These are phyloP conservation scores for Holocentrus rufus DNA, from an alignment of 2,797 vertebrate species.

Conservation along the genomic window DNA sequence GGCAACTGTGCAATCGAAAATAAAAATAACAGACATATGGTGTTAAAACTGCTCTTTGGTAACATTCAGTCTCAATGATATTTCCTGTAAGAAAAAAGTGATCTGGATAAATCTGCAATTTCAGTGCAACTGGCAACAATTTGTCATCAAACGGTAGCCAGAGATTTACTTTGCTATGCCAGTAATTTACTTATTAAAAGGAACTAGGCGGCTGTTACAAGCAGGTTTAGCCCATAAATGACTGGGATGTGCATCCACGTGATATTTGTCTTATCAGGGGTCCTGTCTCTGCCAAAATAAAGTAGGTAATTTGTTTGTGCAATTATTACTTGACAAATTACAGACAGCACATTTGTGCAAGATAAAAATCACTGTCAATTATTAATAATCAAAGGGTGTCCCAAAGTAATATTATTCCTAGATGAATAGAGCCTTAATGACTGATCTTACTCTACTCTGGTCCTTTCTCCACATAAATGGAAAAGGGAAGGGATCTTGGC, in stretches of 20 bases:
- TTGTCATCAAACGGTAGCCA: conserved; percentile 47
- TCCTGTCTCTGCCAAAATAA: conserved; percentile 32
- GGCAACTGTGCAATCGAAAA: not conserved
- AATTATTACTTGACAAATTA: conserved; percentile 30
- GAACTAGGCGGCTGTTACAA: conserved; percentile 44
- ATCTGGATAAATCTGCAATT: conserved; percentile 5
- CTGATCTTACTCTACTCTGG: conserved; percentile 45
- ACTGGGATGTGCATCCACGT: conserved; percentile 40
- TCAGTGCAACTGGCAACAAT: conserved; percentile 8
- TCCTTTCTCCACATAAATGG: conserved; percentile 39
- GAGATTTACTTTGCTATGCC: conserved; percentile 48
- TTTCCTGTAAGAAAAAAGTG: conserved; percentile 19
- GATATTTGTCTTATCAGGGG: conserved; percentile 33
- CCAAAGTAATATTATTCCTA: conserved; percentile 49
- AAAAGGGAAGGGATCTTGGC: conserved; percentile 44
- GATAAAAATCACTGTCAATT: conserved; percentile 40
- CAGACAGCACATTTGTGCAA: conserved; percentile 24
- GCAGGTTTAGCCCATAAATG: conserved; percentile 39
- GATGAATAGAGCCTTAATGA: conserved; percentile 40
- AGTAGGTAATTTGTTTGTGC: conserved; percentile 9
- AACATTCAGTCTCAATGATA: conserved; percentile 25
- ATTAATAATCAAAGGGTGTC: conserved; percentile 45
- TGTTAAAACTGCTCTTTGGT: not conserved
- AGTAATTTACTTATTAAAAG: conserved; percentile 54
- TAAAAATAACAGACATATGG: not conserved